Base-by-base conservation (phyloP, 2,113 vertebrate species). In the Apistogramma diplotaenia region DNA sequence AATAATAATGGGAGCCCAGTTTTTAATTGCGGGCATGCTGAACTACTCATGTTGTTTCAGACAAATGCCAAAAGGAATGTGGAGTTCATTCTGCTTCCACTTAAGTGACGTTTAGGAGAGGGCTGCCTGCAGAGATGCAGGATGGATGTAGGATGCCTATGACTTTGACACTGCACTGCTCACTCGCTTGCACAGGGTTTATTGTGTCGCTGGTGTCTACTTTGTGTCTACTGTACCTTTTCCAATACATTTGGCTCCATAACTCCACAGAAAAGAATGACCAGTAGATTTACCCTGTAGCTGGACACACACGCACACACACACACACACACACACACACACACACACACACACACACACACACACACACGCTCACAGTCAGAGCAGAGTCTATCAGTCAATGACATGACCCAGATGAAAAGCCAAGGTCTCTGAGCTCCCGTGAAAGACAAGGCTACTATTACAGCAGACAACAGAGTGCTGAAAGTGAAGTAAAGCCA, bases 401-500 rank as follows among this genome's bases (percentile, higher is more conserved):
- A 51, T 89, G 57, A 67, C 82, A 76, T 53, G 83, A 72, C 61
- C 82, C 57, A 71, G 60, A 84, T 73, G 56, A 86, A 72, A 70
- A 43, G 72, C 57, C 74, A 72, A 49, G 59, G 72, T 79, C 72
- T 40, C 77, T 43, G 65, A 58, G 62, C 82, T 81, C 75, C 43
- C 73, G 51, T 76, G 86, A 79, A 79, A 77, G 85, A 81, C 70
- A 62, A 54, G 57, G 51, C 73, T 84, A 29, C 78, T 76, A 56
- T 89, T 87, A 88, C 81, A 78, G 59, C 60, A 46, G 67, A 89
- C 85, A 89, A 65, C 78, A 43, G 73, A 60, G 46, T 0, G 31
- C n/a, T 81, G 81, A 83, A 62, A 70, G 67, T 46, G 27, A 83
- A 40, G 79, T 49, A 62, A 78, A 80, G 13, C 12, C 65, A n/a